Evolutionary conservation across 2,888 invertebrate genomes (phyloP), one percentile per base, ranked within the genome.

Genomic region (Athalia rosae): DNA sequence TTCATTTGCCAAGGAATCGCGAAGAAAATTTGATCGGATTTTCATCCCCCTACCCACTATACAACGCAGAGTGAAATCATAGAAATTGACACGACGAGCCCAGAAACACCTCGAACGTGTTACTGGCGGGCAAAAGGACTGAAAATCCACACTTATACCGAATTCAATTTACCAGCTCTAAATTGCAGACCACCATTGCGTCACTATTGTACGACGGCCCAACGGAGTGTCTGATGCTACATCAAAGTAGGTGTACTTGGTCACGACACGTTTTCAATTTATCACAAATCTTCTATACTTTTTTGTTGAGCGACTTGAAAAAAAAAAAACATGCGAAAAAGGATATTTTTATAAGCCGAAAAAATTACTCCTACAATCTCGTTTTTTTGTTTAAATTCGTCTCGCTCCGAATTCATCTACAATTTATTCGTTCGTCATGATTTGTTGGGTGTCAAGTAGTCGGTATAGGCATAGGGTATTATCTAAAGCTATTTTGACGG

Each of bases 131-230:
- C 28, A 28, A 28, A 28, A 1, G 28, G 71, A 13, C 58, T 56
- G 71, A 58, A 56, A 58, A 45, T 45, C 71, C 71, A 58, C 56
- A 58, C 58, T 71, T 56, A 45, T 47, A 47, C 28, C 28, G 45
- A 58, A 71, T 71, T 71, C 56, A 71, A 71, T 71, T 56, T 58
- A 13, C 45, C 71, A 71, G 45, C 13, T 28, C 28, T 45, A 56
- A 45, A 71, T 56, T 71, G 45, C 28, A 45, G 2, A 28, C 45
- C 58, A 43, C 4, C 9, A 47, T 15, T 4, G 48, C 7, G 48
- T 47, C 62, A n/a, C 62, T 62, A 62, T 62, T 43, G 43, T 43
- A 43, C 62, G 62, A 62, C 61, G 43, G 28, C 62, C 43, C 41
- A 43, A 62, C 62, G 62, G 43, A 43, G 59, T 13, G 59, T 59